These are phyloP conservation scores for Sarcophaga carnaria DNA, from an alignment of 2,888 invertebrate species.

Conservation along the genomic window DNA sequence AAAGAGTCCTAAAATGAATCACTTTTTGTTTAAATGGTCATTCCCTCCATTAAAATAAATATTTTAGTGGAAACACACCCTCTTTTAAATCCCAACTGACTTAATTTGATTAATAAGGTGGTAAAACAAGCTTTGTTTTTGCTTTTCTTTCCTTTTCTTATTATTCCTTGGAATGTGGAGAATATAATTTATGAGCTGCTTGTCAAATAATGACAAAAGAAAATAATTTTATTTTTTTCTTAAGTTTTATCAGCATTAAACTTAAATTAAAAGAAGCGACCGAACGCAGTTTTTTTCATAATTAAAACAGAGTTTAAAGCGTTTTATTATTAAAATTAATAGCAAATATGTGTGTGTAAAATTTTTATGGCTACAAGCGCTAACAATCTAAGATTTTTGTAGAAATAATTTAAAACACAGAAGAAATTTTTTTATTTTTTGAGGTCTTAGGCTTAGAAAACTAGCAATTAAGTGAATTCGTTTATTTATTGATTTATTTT, in stretches of 20 bases:
- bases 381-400: no score
- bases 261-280: not conserved
- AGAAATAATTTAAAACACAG: no score
- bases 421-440: no score
- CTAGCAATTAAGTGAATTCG: no score
- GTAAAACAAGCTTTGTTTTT: conserved; percentile 41
- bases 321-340: no score
- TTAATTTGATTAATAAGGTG: conserved; percentile 61
- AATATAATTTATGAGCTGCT: conserved; percentile 52
- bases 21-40: conserved; percentile 7
- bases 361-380: no score
- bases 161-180: conserved; percentile 37
- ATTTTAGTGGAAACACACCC: conserved; percentile 37
- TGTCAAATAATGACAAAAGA: conserved; percentile 36
- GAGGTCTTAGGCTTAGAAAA: no score
- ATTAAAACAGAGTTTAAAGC: no score
- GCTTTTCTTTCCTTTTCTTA: not conserved
- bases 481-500: no score
- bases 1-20: conserved; percentile 24
- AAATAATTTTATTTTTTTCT: not conserved
- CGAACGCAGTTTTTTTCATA: no score
- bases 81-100: conserved; percentile 11
- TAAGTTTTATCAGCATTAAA: conserved; percentile 13
- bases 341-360: no score
- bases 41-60: not conserved